Evolutionary conservation across 2,888 invertebrate genomes (phyloP).

Genomic region (Panzeria rudis): DNA sequence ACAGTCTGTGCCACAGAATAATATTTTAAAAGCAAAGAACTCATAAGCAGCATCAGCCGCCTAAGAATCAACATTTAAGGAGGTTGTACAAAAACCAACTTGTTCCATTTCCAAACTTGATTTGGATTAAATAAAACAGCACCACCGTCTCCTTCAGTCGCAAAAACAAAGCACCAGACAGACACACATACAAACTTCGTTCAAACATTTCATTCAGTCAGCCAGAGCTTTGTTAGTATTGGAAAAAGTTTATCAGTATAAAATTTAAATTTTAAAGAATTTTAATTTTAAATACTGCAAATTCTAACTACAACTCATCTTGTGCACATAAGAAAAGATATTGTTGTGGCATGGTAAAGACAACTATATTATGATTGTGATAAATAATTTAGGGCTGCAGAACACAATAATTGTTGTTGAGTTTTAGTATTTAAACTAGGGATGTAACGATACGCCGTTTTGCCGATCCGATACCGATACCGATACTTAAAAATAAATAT

Average conservation of each 20-base stretch:
- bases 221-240: slow-evolving; percentile 1
- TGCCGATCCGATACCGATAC: too few species aligned
- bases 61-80: slow-evolving; percentile 73
- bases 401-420: too few species aligned
- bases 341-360: too few species aligned
- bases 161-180: background rate
- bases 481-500: too few species aligned
- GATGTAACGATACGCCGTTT: too few species aligned
- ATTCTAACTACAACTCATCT: too few species aligned
- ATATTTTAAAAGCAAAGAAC: slow-evolving; percentile 59
- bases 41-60: slow-evolving; percentile 68
- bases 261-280: slow-evolving; percentile 5
- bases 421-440: too few species aligned
- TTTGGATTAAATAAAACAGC: slow-evolving; percentile 21
- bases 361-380: too few species aligned
- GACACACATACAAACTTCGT: background rate
- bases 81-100: slow-evolving; percentile 67
- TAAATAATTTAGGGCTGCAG: too few species aligned
- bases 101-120: slow-evolving; percentile 48
- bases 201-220: slow-evolving; percentile 1
- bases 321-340: too few species aligned
- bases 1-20: slow-evolving; percentile 51
- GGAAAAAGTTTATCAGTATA: background rate
- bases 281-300: too few species aligned
- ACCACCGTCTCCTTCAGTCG: slow-evolving; percentile 48